These are phyloP conservation scores for Pseudomyrmex dendroicus DNA, from an alignment of 1,140 invertebrate species.

Conservation along the genomic window DNA sequence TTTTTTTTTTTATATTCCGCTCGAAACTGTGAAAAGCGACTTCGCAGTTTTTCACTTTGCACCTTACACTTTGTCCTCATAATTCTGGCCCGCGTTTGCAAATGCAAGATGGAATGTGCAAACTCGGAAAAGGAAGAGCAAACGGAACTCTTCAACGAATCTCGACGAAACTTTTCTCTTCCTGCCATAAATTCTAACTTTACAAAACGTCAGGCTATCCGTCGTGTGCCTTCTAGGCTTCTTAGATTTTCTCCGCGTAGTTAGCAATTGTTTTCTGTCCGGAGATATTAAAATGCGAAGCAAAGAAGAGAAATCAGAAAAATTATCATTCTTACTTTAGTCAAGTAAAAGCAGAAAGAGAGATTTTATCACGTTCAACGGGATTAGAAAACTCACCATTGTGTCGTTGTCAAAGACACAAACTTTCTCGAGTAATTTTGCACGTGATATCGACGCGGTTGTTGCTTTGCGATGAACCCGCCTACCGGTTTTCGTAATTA, in stretches of 20 bases:
- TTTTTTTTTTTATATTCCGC: not conserved
- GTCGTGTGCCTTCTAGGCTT: not conserved
- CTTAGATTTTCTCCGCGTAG: not conserved
- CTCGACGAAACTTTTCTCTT: slow-evolving; percentile 45
- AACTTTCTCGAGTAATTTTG: slow-evolving; percentile 37
- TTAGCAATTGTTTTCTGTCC: too few relatives aligned
- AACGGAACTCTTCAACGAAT: slow-evolving; percentile 56
- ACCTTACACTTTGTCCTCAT: slow-evolving; percentile 44
- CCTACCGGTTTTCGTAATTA: slow-evolving; percentile 24
- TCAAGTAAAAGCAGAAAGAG: not conserved
- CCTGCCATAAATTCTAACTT: slow-evolving; percentile 46
- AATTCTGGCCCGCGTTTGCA: slow-evolving; percentile 42
- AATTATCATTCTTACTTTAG: too few relatives aligned
- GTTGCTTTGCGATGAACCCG: not conserved
- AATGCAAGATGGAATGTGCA: slow-evolving; percentile 52
- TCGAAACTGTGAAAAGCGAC: slow-evolving; percentile 40
- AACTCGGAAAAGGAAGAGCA: slow-evolving; percentile 46
- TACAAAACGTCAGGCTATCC: slow-evolving; percentile 46
- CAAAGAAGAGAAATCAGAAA: not conserved
- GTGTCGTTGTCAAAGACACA: not conserved
- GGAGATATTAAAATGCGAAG: too few relatives aligned
- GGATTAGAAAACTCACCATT: not conserved
- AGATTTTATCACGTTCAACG: not conserved
- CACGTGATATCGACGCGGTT: slow-evolving; percentile 6
- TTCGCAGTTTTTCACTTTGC: slow-evolving; percentile 53